Evolutionary conservation across 2,113 vertebrate genomes (phyloP).

Genomic region (Lepidothrix coronata): DNA sequence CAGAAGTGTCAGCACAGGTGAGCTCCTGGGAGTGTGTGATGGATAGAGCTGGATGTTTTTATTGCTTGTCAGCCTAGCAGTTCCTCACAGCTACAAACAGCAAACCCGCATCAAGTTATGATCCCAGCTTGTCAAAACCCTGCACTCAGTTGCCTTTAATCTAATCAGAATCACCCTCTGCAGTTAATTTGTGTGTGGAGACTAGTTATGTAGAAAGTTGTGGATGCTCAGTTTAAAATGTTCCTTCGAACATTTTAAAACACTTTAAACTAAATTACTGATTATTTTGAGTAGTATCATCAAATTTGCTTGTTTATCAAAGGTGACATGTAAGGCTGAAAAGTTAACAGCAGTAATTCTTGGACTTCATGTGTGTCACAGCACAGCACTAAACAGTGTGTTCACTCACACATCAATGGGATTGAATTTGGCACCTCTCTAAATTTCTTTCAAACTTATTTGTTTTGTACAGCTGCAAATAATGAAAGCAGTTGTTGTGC

Average conservation of each 20-base stretch:
- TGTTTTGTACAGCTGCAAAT: constrained; percentile 55
- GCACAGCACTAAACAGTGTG: neutral
- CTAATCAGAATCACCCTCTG: neutral
- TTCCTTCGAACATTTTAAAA: neutral
- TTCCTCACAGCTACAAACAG: neutral
- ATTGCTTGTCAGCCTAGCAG: neutral
- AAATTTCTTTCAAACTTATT: neutral
- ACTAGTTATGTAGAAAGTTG: neutral
- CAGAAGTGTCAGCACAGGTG: neutral
- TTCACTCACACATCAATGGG: neutral
- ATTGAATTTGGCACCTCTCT: neutral
- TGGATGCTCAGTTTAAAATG: neutral
- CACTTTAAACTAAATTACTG: neutral
- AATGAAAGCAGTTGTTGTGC: constrained; percentile 35
- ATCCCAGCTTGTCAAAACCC: neutral
- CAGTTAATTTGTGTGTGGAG: neutral
- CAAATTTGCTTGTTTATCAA: constrained; percentile 18
- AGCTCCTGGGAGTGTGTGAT: neutral
- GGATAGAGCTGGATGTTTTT: neutral
- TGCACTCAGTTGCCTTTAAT: neutral
- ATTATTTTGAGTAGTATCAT: constrained; percentile 34
- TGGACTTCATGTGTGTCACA: neutral
- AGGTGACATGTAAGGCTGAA: neutral
- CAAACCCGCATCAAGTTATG: neutral
- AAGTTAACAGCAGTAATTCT: constrained; percentile 10